Conservation (phyloP, 1,140 invertebrate species). For the Nephila pilipes region DNA sequence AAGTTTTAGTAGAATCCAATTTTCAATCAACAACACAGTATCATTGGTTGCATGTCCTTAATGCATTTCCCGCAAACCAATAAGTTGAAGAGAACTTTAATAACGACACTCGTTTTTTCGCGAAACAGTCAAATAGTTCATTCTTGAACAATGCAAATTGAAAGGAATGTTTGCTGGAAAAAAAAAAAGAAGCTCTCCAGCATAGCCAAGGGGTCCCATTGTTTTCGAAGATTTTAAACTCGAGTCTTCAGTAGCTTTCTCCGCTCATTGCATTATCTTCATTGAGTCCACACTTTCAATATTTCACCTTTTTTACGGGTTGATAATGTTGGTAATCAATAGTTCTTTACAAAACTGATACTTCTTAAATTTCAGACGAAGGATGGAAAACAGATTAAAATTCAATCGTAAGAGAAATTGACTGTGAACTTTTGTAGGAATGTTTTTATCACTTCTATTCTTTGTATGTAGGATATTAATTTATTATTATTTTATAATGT, state of each 20-base stretch:
- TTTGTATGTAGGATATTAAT: too few relatives aligned
- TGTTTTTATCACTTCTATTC: too few relatives aligned
- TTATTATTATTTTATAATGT: too few relatives aligned
- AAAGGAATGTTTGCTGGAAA: neutral
- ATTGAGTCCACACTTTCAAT: neutral
- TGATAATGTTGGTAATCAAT: conserved; percentile 23
- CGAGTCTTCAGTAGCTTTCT: neutral
- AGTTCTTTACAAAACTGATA: conserved; percentile 11
- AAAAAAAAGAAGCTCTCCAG: neutral
- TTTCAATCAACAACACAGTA: neutral
- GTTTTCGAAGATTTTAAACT: conserved; percentile 42
- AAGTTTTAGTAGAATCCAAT: neutral
- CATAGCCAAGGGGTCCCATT: neutral
- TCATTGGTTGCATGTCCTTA: neutral
- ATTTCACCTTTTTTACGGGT: neutral
- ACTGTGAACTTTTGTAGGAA: neutral
- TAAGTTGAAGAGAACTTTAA: conserved; percentile 26
- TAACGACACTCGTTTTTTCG: neutral
- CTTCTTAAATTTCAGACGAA: conserved; percentile 13
- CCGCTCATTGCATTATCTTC: too few relatives aligned
- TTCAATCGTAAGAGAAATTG: neutral
- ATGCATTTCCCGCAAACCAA: neutral
- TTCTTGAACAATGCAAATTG: conserved; percentile 36
- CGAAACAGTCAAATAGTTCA: conserved; percentile 28
- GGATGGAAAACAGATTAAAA: neutral